Base-by-base conservation (phyloP, 2,797 vertebrate genomes). In the Harpagifer antarcticus region DNA sequence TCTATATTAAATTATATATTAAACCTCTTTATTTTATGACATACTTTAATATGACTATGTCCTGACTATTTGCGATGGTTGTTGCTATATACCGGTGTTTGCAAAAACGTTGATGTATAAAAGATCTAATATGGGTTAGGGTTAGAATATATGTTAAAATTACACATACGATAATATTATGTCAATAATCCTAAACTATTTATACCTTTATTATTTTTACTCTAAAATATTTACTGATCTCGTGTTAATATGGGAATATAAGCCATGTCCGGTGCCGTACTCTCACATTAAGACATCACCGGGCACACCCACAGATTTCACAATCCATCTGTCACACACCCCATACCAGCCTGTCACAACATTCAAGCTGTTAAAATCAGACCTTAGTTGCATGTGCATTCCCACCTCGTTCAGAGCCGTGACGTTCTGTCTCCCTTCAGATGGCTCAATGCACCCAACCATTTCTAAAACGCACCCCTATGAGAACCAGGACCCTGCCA, bases 381-480 rank as follows among this genome's bases (percentile, higher is more conserved):
- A 76, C 63, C 57, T 45, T 64, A 48, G 47, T 45, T 68, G 69
- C 67, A 10, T 80, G 72, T 47, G 52, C 2, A 4, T 58, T 77
- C 40, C 59, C 81, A 67, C 73, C 64, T 82, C 44, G 10, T 56
- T 47, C 42, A 58, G 56, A 74, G 27, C 72, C 9, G 42, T 85
- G 78, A 85, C 57, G 27, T 68, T 86, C 78, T 87, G 80, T 88
- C 63, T 78, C 71, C 79, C 65, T 68, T 83, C 82, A 98, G 97
- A 97, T 73, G 93, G 94, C 64, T 94, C 96, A 0, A 93, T 97
- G 78, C 96, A 97, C 85, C 96, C 96, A 12, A 96, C 97, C 0
- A 96, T 94, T 7, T 95, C 96, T 9, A 88, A 94, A 67, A 95
- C 94, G 16, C 97, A 99, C 86, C 97, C 97, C 0, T 99, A 98